Percentiles rank a stretch among this genome's conserved stretches.
phyloP scores from a whole-genome alignment of 2,797 vertebrate species.

The Sebastes dallii region DNA sequence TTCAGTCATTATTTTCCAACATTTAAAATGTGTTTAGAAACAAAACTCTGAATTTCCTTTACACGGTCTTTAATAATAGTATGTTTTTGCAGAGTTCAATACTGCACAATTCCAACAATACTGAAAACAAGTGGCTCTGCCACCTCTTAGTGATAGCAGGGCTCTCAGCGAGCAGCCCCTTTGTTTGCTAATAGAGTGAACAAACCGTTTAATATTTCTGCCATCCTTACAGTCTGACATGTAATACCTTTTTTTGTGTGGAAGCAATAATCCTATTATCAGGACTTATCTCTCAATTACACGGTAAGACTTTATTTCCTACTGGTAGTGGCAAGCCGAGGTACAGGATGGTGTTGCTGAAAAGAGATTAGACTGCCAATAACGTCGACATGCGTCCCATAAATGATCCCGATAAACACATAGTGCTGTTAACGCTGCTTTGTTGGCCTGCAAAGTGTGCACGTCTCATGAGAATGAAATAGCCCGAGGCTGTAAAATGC shows the following conservation, averaged over 20 bases:
- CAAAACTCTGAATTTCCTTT: no score
- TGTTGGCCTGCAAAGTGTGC: constrained; percentile 3
- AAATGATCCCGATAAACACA: constrained; percentile 12
- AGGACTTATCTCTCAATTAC: background rate
- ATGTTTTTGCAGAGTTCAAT: background rate
- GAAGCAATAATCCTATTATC: constrained; percentile 14
- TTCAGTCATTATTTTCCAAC: no score
- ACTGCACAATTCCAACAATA: background rate
- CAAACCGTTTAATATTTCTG: background rate
- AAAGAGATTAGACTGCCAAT: constrained; percentile 21
- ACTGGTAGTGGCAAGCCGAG: background rate
- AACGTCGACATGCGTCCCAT: background rate
- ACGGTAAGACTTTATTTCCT: constrained; percentile 5
- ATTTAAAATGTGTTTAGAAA: no score
- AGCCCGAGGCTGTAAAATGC: constrained; percentile 9
- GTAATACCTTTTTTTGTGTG: background rate
- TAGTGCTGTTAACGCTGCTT: background rate
- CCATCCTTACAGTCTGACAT: background rate
- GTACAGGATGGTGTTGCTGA: background rate
- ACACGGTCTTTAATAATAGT: background rate
- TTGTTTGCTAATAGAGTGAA: background rate
- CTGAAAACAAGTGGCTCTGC: background rate
- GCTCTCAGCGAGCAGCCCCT: background rate
- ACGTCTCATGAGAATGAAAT: constrained; percentile 11
- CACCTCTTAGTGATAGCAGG: background rate